Base-by-base conservation (phyloP, 1,140 invertebrate genomes). In the Thaumetopoea pityocampa region DNA sequence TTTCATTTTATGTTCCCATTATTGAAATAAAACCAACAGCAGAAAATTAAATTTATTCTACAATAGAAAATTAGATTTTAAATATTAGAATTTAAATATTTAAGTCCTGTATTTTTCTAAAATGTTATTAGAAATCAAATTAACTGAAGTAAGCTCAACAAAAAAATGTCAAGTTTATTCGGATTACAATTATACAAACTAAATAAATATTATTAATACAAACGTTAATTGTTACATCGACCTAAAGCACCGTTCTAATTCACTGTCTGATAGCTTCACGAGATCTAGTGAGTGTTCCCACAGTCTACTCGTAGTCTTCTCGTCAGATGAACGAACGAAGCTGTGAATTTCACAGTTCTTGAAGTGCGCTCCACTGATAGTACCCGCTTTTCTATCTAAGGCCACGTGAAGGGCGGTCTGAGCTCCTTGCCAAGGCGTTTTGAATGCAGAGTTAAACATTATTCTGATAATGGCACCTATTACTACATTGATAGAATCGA, bases 281-380 rank as follows among this genome's bases (percentile, higher is more conserved):
- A 48, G n/a, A 37, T 10, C 41, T 11, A 45, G 18, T 0, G 53
- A 51, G 16, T 51, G 29, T n/a, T 56, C 30, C 54, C 54, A 62
- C 2, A 62, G 20, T 5, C 9, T 23, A 12, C 38, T 35, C 0
- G 47, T 33, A 4, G 27, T 14, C 9, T 51, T 33, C 1, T 42
- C 34, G 18, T 32, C 19, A 14, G 34, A 36, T 0, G 45, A 37
- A 4, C n/a, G 14, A 3, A 18, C 8, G 17, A 18, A 4, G 28
- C 38, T 18, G 8, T 34, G 11, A 5, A 14, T 0, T 11, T 30
- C 16, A 15, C 54, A 52, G 8, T 52, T 52, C 12, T 19, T 30
- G 8, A 69, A 77, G 46, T 53, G 63, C 40, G 59, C 44, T 10
- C 66, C 72, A 18, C 52, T 67, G 16, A 60, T 50, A 36, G 51